Base-by-base conservation (phyloP, 2,888 invertebrate species). In the Gari tellinella region DNA sequence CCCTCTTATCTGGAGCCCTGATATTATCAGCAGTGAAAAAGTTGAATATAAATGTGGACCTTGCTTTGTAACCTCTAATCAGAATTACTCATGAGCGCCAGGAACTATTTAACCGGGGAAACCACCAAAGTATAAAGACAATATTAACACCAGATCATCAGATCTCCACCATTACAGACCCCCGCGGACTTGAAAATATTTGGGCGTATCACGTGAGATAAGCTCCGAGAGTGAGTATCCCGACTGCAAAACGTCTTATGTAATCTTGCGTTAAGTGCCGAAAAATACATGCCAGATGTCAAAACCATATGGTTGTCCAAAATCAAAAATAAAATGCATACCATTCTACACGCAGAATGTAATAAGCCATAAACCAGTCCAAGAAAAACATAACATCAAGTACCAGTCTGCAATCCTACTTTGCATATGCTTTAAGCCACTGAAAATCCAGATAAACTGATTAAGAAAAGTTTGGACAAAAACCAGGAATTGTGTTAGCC, bases 241-340 rank as follows among this genome's bases (percentile, higher is more conserved):
- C 56, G 53, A 70, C 66, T 78, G 78, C 73, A 63, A 70, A 73
- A 53, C 65, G 51, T 78, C 78, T 70, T 70, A 66, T 53, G 70
- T 78, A 73, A 73, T 73, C 70, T 70, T 69, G 72, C 60, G 61
- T 60, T 70, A 74, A 74, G 69, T 79, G 79, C 72, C 53, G 79
- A 79, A 72, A 74, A 72, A 72, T 79, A 70, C 61, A 74, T 62
- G 66, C 67, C 79, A 79, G 79, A 79, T 79, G 79, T 79, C 53
- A 68, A 68, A 74, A 65, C 68, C 74, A 74, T 74, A 74, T 74
- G 74, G 74, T 69, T 74, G 74, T 74, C 74, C 74, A 74, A 69
- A 60, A 53, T 53, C 63, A 25, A 53, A 53, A 46, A 53, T 63
- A 53, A 63, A 63, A 63, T 63, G 63, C 63, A 63, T 53, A 63